Base-by-base conservation (phyloP, 30 jellyfish, hydroid and myxozoan species). In the Pseudorhiza aurosa region DNA sequence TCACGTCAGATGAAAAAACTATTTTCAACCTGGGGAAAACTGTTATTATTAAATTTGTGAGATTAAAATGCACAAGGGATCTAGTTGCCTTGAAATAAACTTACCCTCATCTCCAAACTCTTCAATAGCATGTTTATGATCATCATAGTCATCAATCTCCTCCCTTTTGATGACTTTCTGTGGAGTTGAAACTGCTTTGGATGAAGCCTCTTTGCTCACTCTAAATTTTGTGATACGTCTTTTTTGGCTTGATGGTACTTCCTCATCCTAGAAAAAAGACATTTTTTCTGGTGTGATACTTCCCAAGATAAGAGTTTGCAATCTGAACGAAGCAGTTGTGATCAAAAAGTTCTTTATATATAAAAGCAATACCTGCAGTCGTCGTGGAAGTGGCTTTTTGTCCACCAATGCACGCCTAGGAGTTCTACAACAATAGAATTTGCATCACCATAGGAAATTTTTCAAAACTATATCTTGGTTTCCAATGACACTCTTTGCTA, bases 351-450 rank as follows among this genome's bases (percentile, higher is more conserved):
- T n/a, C n/a, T n/a, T n/a, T n/a, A n/a, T n/a, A n/a, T n/a, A n/a
- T n/a, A n/a, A n/a, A n/a, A n/a, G n/a, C n/a, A n/a, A n/a, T 30
- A 77, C 90, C 82, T 77, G 90, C 8, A 77, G 81, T 40, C 90
- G 57, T 47, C 90, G 43, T 60, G 90, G 76, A 28, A 64, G 24
- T 8, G 73, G 65, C 15, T 31, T 59, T 31, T 39, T 62, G 14
- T 63, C 82, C 27, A 51, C 12, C 4, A 18, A 8, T 17, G 82
- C 39, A 7, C 90, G 81, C 47, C 49, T 77, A 24, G 90, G 90
- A 29, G 90, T 77, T 49, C 90, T 77, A 5, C 2, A 19, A 62
- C 8, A 15, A 29, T 26, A n/a, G n/a, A n/a, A n/a, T n/a, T n/a
- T n/a, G n/a, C n/a, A n/a, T n/a, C n/a, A n/a, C n/a, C n/a, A n/a